Evolutionary conservation across 1,140 invertebrate species (phyloP), one percentile per base, ranked within the genome.

Genomic region (Akabosia matsudoensis): DNA sequence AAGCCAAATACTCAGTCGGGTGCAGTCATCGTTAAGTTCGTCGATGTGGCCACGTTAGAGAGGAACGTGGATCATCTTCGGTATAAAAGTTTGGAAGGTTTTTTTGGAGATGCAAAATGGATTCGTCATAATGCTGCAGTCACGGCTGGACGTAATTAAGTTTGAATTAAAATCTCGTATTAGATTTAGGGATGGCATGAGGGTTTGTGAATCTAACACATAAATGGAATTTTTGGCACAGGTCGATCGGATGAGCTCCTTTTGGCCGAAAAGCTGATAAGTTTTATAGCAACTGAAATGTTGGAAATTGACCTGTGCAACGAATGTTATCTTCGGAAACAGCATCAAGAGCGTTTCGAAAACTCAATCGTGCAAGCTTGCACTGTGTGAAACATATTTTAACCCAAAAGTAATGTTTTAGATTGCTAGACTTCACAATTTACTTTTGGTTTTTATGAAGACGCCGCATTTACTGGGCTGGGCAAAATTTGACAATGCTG

Each of bases 51-150:
- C 16, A 24, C 16, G 7, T 28, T 72, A 13, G 33, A 72, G 24
- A 33, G 45, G 37, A 45, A 45, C 33, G 34, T 51, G 4, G 33
- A 51, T 37, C 3, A 72, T 13, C 13, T 30, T 16, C 3, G 1
- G 7, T 72, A 45, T 45, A 51, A 45, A 26, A 72, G 18, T n/a
- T 22, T 72, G 34, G 70, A 72, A 45, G 70, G 70, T 3, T 72
- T 72, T 22, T 51, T 72, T 18, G 70, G 70, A 14, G 70, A 72
- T 22, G 33, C 70, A 3, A 72, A 72, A 22, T 72, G 70, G 70
- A 72, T 72, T 18, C n/a, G 33, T 13, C 70, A 72, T 28, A 72
- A 72, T 72, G 26, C 28, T 14, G 37, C 37, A 26, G 37, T 72
- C 1, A 22, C 26, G n/a, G 10, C 33, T 37, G 70, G 70, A 45